Percentiles rank a stretch among this genome's conserved stretches.
Evolutionary conservation across 2,113 vertebrate genomes (phyloP).

Genomic region (Penelope pileata): DNA sequence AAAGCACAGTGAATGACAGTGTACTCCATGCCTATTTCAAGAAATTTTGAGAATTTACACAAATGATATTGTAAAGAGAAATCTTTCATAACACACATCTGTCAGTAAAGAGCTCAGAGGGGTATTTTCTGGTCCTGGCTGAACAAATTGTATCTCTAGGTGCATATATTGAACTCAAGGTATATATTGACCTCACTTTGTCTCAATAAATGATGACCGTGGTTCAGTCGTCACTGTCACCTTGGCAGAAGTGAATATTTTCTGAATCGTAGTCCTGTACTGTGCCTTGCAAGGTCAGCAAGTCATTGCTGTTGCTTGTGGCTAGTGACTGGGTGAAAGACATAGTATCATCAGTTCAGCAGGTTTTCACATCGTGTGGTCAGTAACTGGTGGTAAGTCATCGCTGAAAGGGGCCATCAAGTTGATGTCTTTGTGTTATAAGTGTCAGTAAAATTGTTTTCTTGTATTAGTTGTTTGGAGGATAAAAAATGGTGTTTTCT

Average conservation of each 20-base stretch:
- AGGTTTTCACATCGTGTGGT: not conserved
- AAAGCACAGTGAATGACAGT: not conserved
- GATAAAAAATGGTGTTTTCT: not conserved
- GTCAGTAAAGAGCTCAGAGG: not conserved
- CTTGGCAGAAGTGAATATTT: conserved; percentile 24
- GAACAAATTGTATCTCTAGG: conserved; percentile 17
- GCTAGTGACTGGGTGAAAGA: not conserved
- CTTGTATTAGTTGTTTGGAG: not conserved
- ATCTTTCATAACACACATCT: not conserved
- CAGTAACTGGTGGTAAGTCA: not conserved
- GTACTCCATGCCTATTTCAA: not conserved
- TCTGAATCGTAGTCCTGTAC: not conserved
- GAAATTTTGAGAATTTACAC: not conserved
- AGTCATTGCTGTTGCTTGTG: not conserved
- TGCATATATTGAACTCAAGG: conserved; percentile 17
- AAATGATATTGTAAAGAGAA: not conserved
- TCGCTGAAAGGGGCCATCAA: not conserved
- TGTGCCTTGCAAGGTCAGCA: conserved; percentile 2
- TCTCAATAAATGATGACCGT: conserved; percentile 7
- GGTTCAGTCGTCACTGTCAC: not conserved
- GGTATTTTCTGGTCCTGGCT: not conserved
- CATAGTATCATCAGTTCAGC: not conserved
- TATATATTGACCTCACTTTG: conserved; percentile 22
- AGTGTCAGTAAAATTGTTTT: not conserved
- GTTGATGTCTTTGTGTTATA: not conserved